Evolutionary conservation across 2,888 invertebrate species (phyloP), one percentile per base, ranked within the genome.

Genomic region (Parnassius glacialis): DNA sequence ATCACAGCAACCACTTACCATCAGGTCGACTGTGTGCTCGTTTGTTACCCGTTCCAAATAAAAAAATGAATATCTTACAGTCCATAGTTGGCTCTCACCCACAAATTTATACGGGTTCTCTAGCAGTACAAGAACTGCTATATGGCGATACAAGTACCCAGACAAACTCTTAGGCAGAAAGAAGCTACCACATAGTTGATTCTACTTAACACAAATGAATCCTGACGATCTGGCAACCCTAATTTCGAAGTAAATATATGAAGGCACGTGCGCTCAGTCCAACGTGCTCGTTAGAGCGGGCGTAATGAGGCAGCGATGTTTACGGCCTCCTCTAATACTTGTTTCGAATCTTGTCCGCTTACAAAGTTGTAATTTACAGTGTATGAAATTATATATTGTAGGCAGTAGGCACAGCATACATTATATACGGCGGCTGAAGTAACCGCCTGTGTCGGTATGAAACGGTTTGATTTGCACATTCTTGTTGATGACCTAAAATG

Each of bases 231-330:
- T 34, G 34, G 34, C 34, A 34, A 34, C 34, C 34, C 34, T 34
- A 34, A 34, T 34, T 34, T 34, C 5, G 34, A 34, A 34, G 20
- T 11, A 50, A 67, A 64, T 56, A 64, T 63, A 65, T 57, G 58
- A 57, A 45, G 62, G 81, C 85, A 82, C 84, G 84, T 84, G 84
- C 84, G 76, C 74, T 48, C 9, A 51, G 58, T 65, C 70, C 65
- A 67, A 52, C 48, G 67, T 70, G 75, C 81, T 86, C 80, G 85
- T 85, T 87, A 85, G 75, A 70, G 67, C 70, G 63, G 64, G 68
- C 73, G 80, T 85, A 88, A 87, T 88, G 86, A 87, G 83, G 74
- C 73, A 69, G 69, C 74, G 71, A 74, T 82, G 82, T 86, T 86
- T 87, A 85, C 79, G 84, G 80, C 78, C 74, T 79, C 78, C 78